Evolutionary conservation across 2,113 vertebrate species (phyloP).

Genomic region (Rhinolophus sinicus): DNA sequence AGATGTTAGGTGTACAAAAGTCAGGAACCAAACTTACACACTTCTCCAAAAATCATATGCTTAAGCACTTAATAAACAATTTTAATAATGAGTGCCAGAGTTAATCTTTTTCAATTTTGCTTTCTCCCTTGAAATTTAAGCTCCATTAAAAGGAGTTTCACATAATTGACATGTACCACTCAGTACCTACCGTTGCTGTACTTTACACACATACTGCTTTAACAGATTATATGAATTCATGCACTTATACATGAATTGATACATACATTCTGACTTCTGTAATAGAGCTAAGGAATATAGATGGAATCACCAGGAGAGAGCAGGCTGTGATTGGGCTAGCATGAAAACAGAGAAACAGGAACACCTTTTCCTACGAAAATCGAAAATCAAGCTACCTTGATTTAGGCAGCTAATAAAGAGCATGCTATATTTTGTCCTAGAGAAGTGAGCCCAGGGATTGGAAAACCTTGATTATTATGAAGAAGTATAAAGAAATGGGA

Average conservation of each 20-base stretch:
- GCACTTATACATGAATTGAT: constrained; percentile 3
- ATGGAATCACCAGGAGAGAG: not conserved
- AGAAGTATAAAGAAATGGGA: constrained; percentile 12
- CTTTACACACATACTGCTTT: not conserved
- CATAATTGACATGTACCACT: not conserved
- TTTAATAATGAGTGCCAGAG: not conserved
- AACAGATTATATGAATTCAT: constrained; percentile 2
- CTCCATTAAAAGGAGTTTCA: constrained; percentile 11
- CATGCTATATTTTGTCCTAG: not conserved
- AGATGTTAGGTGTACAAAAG: not conserved
- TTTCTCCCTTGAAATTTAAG: constrained; percentile 41
- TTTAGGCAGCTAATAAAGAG: constrained; percentile 13
- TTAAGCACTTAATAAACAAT: constrained; percentile 26
- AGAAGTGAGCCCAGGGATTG: not conserved
- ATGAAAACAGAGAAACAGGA: not conserved
- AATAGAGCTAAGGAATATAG: not conserved
- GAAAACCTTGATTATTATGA: not conserved
- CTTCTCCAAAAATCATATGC: not conserved
- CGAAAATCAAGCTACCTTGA: constrained; percentile 19
- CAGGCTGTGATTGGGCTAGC: not conserved
- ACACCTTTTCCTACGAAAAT: not conserved
- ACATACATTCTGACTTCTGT: constrained; percentile 22
- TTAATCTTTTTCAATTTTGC: constrained; percentile 1
- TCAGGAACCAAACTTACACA: not conserved
- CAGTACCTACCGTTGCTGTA: not conserved